phyloP scores from a whole-genome alignment of 2,888 invertebrate species.

The Agonopterix arenella region DNA sequence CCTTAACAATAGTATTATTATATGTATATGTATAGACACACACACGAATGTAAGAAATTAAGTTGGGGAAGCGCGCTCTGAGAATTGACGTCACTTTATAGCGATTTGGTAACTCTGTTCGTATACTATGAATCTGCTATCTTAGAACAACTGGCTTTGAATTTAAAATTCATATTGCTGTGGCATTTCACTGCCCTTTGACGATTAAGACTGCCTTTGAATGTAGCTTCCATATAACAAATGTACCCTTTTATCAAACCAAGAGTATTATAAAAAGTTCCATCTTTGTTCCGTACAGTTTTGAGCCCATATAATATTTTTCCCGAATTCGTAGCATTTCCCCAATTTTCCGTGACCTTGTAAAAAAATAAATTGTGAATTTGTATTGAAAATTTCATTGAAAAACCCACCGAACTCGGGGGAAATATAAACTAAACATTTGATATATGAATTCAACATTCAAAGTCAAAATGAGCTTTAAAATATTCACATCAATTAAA shows the following conservation, averaged over 20 bases:
- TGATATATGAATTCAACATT: too few species aligned
- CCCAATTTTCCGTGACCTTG: constrained; percentile 29
- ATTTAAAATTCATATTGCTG: too few species aligned
- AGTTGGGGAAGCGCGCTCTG: constrained; percentile 57
- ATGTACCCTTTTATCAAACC: too few species aligned
- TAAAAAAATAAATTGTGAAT: constrained; percentile 50
- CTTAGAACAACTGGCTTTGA: too few species aligned
- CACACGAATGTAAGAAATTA: constrained; percentile 58
- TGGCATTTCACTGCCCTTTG: too few species aligned
- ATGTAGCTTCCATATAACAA: too few species aligned
- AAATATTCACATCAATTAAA: too few species aligned
- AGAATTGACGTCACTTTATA: constrained; percentile 59
- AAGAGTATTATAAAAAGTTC: too few species aligned
- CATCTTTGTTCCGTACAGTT: too few species aligned
- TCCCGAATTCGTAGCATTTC: constrained; percentile 22
- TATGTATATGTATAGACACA: constrained; percentile 56
- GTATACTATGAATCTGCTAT: too few species aligned
- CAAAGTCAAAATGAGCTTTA: too few species aligned
- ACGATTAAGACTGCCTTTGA: constrained; percentile 3
- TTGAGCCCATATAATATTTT: background rate
- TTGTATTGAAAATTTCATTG: constrained; percentile 25
- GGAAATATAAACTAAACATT: background rate
- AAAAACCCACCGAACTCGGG: constrained; percentile 26
- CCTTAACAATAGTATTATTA: constrained; percentile 65
- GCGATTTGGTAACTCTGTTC: constrained; percentile 27